These are phyloP conservation scores for Drosophila quasianomalipes DNA, from an alignment of 2,888 invertebrate species.

Conservation along the genomic window DNA sequence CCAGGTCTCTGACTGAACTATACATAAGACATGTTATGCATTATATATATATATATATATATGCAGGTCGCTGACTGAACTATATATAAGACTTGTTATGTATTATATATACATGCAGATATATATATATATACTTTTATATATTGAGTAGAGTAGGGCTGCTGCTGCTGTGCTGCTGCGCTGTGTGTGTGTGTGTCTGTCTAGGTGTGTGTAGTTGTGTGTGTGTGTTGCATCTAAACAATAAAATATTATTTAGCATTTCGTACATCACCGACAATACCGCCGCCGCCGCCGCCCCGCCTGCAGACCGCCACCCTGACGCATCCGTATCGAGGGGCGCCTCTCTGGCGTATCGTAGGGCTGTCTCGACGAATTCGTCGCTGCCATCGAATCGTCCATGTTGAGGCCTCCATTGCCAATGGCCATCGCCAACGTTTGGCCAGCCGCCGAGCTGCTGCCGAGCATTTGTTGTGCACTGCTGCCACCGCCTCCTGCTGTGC, in stretches of 20 bases:
- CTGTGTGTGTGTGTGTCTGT: conserved; percentile 17
- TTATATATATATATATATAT: conserved; percentile 25
- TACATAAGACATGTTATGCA: conserved; percentile 62
- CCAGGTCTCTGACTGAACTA: conserved; percentile 51
- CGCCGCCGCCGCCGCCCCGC: conserved; percentile 80
- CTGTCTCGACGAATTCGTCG: conserved; percentile 85
- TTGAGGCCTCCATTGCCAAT: conserved; percentile 81
- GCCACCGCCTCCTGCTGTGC: conserved; percentile 77
- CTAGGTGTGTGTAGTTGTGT: conserved; percentile 24
- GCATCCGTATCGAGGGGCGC: conserved; percentile 85
- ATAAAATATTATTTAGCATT: conserved; percentile 86
- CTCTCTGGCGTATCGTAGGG: conserved; percentile 86
- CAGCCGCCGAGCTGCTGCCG: conserved; percentile 53
- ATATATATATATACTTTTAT: conserved; percentile 36
- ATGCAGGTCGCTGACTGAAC: conserved; percentile 44
- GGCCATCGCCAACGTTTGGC: conserved; percentile 71
- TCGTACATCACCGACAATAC: conserved; percentile 83
- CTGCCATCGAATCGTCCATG: conserved; percentile 85
- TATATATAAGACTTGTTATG: conserved; percentile 63
- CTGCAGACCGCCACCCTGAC: conserved; percentile 83
- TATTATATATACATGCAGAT: conserved; percentile 36
- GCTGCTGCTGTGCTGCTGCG: conserved; percentile 4
- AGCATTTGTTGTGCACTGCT: conserved; percentile 74
- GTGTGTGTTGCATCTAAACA: conserved; percentile 76
- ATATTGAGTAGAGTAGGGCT: conserved; percentile 7